Evolutionary conservation across 92 coral and sea anemone genomes (phyloP).

Genomic region (Zoanthus gigantus): DNA sequence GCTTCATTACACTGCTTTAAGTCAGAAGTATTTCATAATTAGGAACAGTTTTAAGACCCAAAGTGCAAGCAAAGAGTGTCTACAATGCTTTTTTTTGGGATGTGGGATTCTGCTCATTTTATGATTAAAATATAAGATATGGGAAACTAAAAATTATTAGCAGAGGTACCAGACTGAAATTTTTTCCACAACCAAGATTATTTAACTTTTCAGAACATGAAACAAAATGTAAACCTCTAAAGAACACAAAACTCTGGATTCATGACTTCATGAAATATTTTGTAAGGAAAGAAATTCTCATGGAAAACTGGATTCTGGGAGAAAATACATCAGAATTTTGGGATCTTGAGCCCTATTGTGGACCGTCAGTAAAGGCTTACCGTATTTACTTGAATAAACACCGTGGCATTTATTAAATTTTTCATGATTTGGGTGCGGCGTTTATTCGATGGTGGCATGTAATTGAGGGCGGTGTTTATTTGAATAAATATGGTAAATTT

Average conservation of each 20-base stretch:
- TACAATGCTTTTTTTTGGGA: conserved; percentile 18
- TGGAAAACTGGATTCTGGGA: conserved; percentile 19
- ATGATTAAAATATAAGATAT: neutral
- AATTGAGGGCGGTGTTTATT: too few species aligned
- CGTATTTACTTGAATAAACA: too few species aligned
- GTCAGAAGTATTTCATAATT: too few species aligned
- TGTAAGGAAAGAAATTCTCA: conserved; percentile 8
- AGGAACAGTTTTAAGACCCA: neutral
- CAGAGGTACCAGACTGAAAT: neutral
- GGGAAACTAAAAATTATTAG: conserved; percentile 16
- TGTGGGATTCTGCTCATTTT: conserved; percentile 8
- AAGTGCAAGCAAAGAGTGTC: neutral
- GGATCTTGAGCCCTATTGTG: conserved; percentile 23
- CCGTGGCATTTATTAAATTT: too few species aligned
- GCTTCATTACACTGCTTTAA: too few species aligned
- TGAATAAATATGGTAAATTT: neutral
- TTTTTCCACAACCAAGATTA: conserved; percentile 7
- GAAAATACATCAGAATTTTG: conserved; percentile 12
- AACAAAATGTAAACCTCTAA: conserved; percentile 2
- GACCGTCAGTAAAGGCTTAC: conserved; percentile 19
- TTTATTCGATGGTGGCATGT: too few species aligned
- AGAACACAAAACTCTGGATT: conserved; percentile 16
- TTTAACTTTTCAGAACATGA: conserved; percentile 13
- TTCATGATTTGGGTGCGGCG: too few species aligned
- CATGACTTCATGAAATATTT: conserved; percentile 17